phyloP scores from a whole-genome alignment of 2,888 invertebrate species.

The Agriopis leucophaearia region DNA sequence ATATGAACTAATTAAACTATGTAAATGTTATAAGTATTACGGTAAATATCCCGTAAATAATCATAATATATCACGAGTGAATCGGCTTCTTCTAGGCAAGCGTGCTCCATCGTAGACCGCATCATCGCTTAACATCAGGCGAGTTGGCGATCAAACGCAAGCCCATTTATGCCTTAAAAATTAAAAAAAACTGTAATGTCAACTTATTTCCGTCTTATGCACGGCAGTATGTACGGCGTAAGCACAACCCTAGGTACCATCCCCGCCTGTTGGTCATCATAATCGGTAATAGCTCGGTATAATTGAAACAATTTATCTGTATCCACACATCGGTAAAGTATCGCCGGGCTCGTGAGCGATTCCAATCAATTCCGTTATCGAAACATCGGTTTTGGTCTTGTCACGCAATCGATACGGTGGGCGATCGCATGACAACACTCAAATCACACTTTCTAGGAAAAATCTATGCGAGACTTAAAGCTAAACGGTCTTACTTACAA shows the following conservation, averaged over 20 bases:
- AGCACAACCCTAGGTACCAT: conserved; percentile 47
- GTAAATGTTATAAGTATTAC: too few relatives aligned
- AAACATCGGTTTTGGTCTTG: conserved; percentile 66
- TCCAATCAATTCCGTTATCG: conserved; percentile 72
- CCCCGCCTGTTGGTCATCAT: conserved; percentile 63
- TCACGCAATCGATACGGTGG: conserved; percentile 66
- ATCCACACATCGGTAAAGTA: conserved; percentile 61
- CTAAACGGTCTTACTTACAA: too few relatives aligned
- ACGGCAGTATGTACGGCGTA: not conserved
- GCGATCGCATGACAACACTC: conserved; percentile 32
- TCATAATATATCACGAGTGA: too few relatives aligned
- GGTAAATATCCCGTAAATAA: too few relatives aligned
- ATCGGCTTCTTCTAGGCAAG: too few relatives aligned
- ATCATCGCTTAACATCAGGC: too few relatives aligned
- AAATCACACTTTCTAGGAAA: conserved; percentile 30
- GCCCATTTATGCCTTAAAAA: too few relatives aligned
- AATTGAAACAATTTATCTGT: conserved; percentile 71
- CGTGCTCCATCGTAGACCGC: too few relatives aligned
- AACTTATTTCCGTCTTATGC: conserved; percentile 24
- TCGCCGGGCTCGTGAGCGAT: conserved; percentile 66
- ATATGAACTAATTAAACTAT: too few relatives aligned
- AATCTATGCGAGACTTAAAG: not conserved
- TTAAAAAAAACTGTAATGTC: too few relatives aligned
- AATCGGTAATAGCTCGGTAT: conserved; percentile 76
- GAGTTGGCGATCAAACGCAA: too few relatives aligned